Percentiles rank a stretch among this genome's conserved stretches.
Evolutionary conservation across 1,140 invertebrate genomes (phyloP).

Genomic region (Trichonephila inaurata): DNA sequence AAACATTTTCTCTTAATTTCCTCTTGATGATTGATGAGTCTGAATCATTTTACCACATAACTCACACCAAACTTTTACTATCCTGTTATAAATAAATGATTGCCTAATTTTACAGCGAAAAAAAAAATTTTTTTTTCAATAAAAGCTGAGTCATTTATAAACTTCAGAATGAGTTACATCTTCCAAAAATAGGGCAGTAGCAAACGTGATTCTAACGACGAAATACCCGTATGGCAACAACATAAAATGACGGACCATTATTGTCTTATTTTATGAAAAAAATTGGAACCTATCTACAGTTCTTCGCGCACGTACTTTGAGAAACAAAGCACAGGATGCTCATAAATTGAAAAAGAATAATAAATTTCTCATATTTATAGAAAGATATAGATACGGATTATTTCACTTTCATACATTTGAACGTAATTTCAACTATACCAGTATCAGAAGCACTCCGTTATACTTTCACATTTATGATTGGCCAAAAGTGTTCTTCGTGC

Average conservation of each 20-base stretch:
- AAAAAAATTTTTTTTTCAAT: too few relatives aligned
- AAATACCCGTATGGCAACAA: neutral
- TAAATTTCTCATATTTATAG: slow-evolving; percentile 32
- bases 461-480: slow-evolving; percentile 52
- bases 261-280: slow-evolving; percentile 2
- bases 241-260: neutral
- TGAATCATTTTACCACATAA: too few relatives aligned
- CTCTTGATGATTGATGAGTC: too few relatives aligned
- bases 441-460: slow-evolving; percentile 30
- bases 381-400: neutral
- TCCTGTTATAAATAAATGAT: too few relatives aligned
- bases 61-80: too few relatives aligned
- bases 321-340: slow-evolving; percentile 6
- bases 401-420: slow-evolving; percentile 18
- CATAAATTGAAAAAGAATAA: slow-evolving; percentile 14
- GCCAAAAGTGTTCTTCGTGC: slow-evolving; percentile 9
- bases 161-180: neutral
- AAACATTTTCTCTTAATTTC: too few relatives aligned
- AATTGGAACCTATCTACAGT: neutral
- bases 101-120: too few relatives aligned
- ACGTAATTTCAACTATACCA: slow-evolving; percentile 19
- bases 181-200: slow-evolving; percentile 35
- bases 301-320: neutral
- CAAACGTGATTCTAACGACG: neutral
- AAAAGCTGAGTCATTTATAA: neutral